A percentile compares a stretch with the other conserved stretches of the same genome.
These are phyloP conservation scores for Pegoplata infirma DNA, from an alignment of 2,888 invertebrate species.

Conservation along the genomic window DNA sequence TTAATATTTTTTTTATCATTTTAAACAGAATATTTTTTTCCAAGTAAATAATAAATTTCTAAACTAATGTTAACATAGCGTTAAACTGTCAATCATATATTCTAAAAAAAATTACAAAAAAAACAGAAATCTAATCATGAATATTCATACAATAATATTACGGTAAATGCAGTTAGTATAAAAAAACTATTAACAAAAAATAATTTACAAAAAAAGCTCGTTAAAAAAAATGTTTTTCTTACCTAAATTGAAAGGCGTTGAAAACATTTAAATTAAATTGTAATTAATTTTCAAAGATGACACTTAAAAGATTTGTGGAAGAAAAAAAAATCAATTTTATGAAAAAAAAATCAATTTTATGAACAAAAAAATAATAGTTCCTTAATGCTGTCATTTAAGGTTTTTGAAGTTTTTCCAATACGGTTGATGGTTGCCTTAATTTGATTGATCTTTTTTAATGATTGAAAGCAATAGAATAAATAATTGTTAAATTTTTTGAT, in stretches of 20 bases:
- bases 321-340: not conserved
- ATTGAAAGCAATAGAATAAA: not conserved
- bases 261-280: conserved; percentile 56
- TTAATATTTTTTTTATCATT: not conserved
- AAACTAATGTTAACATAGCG: conserved; percentile 49
- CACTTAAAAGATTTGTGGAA: conserved; percentile 12
- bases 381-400: conserved; percentile 11
- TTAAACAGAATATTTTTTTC: not conserved
- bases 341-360: too few relatives aligned
- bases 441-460: conserved; percentile 24
- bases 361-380: not conserved
- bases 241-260: conserved; percentile 48
- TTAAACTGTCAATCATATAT: conserved; percentile 59
- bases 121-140: conserved; percentile 1
- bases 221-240: conserved; percentile 3
- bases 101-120: not conserved
- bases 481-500: not conserved
- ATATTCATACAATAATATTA: conserved; percentile 13
- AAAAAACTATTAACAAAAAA: not conserved
- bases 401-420: not conserved
- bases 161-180: conserved; percentile 34
- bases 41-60: conserved; percentile 27
- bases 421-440: too few relatives aligned
- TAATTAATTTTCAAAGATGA: conserved; percentile 45
- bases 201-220: conserved; percentile 20